These are phyloP conservation scores for Lepidothrix coronata DNA, from an alignment of 2,113 vertebrate species.

Conservation along the genomic window DNA sequence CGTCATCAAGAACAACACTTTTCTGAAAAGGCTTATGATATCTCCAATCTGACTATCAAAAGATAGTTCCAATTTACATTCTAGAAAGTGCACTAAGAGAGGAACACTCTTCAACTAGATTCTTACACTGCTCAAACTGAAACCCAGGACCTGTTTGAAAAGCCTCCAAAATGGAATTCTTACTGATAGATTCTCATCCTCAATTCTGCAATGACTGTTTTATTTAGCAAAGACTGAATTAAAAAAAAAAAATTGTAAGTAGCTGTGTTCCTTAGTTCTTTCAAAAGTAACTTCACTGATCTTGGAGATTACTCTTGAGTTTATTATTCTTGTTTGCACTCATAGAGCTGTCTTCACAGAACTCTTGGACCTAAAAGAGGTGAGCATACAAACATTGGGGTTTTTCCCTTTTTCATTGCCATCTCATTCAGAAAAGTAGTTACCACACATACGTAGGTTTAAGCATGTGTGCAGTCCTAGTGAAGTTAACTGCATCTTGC, in stretches of 20 bases:
- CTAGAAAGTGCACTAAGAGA: neutral
- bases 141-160: neutral
- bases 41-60: neutral
- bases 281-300: neutral
- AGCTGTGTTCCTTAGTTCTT: neutral
- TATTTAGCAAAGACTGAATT: neutral
- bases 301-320: neutral
- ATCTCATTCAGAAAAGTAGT: neutral
- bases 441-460: neutral
- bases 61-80: neutral
- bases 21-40: slow-evolving; percentile 11
- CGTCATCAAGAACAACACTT: slow-evolving; percentile 55
- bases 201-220: neutral
- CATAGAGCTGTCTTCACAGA: neutral
- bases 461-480: neutral
- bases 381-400: accelerated
- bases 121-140: neutral
- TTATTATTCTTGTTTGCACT: neutral
- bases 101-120: neutral
- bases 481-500: neutral
- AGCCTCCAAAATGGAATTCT: neutral
- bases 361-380: neutral
- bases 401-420: neutral
- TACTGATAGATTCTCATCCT: neutral
- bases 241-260: accelerated